Percentiles rank a stretch among this genome's conserved stretches.
Conservation (phyloP, 2,888 invertebrate species). For the Allolobophora icterica region DNA sequence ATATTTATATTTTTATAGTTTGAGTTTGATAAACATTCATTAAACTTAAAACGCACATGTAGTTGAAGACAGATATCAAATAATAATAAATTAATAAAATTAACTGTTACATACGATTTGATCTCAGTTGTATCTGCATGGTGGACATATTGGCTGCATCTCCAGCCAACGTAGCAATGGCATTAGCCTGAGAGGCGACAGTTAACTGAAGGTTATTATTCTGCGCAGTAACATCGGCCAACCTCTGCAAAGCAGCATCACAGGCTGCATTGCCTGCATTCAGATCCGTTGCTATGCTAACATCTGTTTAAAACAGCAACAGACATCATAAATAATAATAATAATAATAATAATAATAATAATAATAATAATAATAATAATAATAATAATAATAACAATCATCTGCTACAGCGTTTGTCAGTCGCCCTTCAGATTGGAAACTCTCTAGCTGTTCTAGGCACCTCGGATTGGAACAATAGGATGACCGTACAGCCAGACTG, state of each 20-base stretch:
- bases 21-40: neutral
- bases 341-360: too few species aligned
- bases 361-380: too few species aligned
- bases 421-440: too few species aligned
- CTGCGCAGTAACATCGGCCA: neutral
- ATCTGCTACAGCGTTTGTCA: too few species aligned
- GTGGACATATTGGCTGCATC: neutral
- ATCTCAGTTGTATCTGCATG: neutral
- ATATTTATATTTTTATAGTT: neutral
- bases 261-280: slow-evolving; percentile 29
- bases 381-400: too few species aligned
- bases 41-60: neutral
- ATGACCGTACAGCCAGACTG: too few species aligned
- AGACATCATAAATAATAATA: neutral
- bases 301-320: slow-evolving; percentile 26
- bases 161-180: neutral
- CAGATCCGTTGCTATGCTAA: neutral
- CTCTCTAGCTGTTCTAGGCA: too few species aligned
- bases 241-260: slow-evolving; percentile 27
- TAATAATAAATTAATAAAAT: neutral
- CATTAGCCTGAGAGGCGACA: neutral
- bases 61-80: neutral
- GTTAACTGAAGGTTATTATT: neutral
- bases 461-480: too few species aligned
- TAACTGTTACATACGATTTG: slow-evolving; percentile 18